A percentile compares a stretch with the other conserved stretches of the same genome.
phyloP scores from a whole-genome alignment of 2,888 invertebrate species.

The Masnerella sp. region DNA sequence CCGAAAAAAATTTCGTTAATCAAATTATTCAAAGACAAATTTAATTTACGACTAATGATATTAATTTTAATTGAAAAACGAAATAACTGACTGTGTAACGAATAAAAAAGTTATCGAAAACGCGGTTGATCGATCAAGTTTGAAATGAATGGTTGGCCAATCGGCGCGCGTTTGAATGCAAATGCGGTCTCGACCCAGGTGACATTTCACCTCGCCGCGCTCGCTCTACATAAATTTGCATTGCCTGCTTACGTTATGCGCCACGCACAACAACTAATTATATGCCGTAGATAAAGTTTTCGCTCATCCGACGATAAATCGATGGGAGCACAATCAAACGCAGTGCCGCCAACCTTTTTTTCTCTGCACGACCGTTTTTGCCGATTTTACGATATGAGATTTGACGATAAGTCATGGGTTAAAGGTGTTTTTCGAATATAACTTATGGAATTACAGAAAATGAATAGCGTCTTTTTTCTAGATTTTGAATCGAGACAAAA shows the following conservation, averaged over 20 bases:
- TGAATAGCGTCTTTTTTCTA: no score
- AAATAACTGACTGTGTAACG: not conserved
- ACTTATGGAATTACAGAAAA: not conserved
- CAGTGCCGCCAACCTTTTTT: constrained; percentile 59
- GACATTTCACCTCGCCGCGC: constrained; percentile 69
- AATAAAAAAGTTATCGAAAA: constrained; percentile 31
- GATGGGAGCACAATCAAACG: constrained; percentile 64
- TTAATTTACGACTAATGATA: no score
- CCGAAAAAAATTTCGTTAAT: no score
- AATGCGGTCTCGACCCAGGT: constrained; percentile 69
- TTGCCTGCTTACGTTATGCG: constrained; percentile 62
- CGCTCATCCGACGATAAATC: constrained; percentile 67
- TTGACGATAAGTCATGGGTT: constrained; percentile 18
- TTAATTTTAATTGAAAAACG: no score
- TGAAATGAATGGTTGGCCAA: constrained; percentile 16
- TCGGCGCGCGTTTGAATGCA: constrained; percentile 64
- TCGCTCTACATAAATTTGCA: constrained; percentile 75
- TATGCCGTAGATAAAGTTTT: constrained; percentile 66
- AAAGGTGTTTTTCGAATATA: no score
- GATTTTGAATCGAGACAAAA: no score
- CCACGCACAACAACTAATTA: constrained; percentile 62
- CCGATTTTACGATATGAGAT: constrained; percentile 27
- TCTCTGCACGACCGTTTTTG: constrained; percentile 17
- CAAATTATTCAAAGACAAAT: no score
- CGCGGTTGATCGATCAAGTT: constrained; percentile 56